Evolutionary conservation across 2,888 invertebrate genomes (phyloP), one percentile per base, ranked within the genome.

Genomic region (Sphinx pinastri): DNA sequence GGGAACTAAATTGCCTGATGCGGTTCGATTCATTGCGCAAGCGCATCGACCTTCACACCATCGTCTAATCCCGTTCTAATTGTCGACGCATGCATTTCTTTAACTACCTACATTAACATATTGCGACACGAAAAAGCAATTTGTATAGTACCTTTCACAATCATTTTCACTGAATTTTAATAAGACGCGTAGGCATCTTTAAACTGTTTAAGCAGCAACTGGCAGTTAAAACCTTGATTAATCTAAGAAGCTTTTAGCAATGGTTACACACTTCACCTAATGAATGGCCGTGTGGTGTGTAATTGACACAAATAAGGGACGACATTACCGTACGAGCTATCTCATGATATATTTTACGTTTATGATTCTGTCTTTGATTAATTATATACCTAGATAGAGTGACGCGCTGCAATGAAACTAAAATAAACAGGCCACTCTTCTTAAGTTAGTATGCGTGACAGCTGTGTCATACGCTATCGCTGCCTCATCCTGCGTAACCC

Each of bases 1-100:
- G 79, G 85, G 81, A 85, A 84, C 79, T 83, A 82, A 84, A 86
- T 85, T 83, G 82, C 82, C 80, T 83, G 84, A 86, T 84, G 82
- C 79, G 80, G 81, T 85, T 84, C 85, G 84, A 86, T 85, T 77
- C 77, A 82, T 90, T 90, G 87, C 84, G 84, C 82, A 87, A 88
- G 14, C 52, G 59, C n/a, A 75, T 69, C 83, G 85, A 87, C 90
- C 89, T 90, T 90, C 88, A 82, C 75, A 78, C 79, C 75, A 76
- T 78, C 82, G 74, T 77, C 80, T 79, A 76, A 81, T 83, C 84
- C 86, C 86, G 83, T 81, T 84, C 82, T 79, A 81, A 81, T 81
- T 77, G 76, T 73, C 71, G 72, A 47, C 45, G 47, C 68, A 74
- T 78, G 79, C 79, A 78, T 76, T 78, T 79, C 77, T 77, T 77